phyloP scores from a whole-genome alignment of 1,140 invertebrate species.

The Caenorhabditis brenneri region DNA sequence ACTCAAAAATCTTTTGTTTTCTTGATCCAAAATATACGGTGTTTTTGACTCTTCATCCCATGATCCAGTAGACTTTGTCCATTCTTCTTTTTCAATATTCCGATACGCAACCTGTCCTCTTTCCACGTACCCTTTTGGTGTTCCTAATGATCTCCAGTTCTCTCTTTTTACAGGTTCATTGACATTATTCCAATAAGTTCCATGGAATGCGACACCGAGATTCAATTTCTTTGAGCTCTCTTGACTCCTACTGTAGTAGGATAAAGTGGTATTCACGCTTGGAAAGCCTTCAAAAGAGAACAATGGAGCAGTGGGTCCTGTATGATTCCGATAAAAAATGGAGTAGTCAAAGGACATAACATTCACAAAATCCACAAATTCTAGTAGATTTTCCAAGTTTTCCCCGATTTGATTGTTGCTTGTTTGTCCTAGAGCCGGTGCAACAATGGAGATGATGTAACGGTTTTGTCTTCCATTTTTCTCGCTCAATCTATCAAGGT shows the following conservation, averaged over 20 bases:
- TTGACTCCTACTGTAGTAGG: background rate
- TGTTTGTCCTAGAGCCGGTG: background rate
- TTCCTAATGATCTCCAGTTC: no score
- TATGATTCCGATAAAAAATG: background rate
- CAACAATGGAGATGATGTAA: background rate
- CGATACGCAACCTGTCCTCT: background rate
- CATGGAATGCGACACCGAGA: background rate
- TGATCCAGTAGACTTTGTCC: background rate
- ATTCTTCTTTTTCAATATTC: background rate
- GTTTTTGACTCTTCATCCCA: background rate
- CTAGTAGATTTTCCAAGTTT: background rate
- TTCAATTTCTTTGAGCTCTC: background rate
- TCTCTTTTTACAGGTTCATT: background rate
- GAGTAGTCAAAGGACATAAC: background rate
- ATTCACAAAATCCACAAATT: background rate
- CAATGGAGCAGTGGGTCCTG: background rate
- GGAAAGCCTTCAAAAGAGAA: background rate
- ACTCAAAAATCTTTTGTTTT: background rate
- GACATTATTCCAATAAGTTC: background rate
- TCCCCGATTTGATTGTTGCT: background rate
- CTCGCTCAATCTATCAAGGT: background rate
- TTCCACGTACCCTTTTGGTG: background rate
- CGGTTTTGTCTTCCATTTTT: background rate
- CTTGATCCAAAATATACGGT: background rate
- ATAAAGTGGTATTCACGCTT: background rate